Evolutionary conservation across 2,113 vertebrate species (phyloP).

Genomic region (Herpetotheres cachinnans): DNA sequence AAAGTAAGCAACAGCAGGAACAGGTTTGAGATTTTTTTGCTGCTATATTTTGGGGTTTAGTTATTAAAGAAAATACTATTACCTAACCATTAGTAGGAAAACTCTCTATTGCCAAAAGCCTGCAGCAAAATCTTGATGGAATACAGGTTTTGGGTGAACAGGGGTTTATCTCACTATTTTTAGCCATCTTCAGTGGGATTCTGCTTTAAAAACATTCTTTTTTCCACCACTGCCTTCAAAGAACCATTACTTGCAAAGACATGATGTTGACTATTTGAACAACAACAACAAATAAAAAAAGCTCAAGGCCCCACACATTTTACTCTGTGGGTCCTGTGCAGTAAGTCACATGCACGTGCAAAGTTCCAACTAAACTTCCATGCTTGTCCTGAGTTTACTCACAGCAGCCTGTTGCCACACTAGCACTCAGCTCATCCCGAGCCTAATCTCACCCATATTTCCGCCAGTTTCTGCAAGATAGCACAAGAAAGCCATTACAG

Average conservation of each 20-base stretch:
- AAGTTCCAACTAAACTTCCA: too few species aligned
- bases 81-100: not conserved
- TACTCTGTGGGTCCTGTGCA: not conserved
- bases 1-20: not conserved
- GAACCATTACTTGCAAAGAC: not conserved
- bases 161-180: not conserved
- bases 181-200: not conserved
- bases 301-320: not conserved
- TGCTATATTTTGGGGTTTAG: not conserved
- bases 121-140: not conserved
- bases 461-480: not conserved
- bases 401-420: not conserved
- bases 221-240: not conserved
- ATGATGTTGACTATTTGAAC: not conserved
- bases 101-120: not conserved
- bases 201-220: not conserved
- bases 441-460: not conserved
- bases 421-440: not conserved
- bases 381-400: not conserved
- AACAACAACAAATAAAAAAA: not conserved
- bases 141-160: not conserved
- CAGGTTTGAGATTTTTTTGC: not conserved
- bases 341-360: fast-evolving
- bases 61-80: not conserved
- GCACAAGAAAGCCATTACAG: not conserved